Evolutionary conservation across 2,797 vertebrate species (phyloP), one percentile per base, ranked within the genome.

Genomic region (Premnoplex brunnescens): DNA sequence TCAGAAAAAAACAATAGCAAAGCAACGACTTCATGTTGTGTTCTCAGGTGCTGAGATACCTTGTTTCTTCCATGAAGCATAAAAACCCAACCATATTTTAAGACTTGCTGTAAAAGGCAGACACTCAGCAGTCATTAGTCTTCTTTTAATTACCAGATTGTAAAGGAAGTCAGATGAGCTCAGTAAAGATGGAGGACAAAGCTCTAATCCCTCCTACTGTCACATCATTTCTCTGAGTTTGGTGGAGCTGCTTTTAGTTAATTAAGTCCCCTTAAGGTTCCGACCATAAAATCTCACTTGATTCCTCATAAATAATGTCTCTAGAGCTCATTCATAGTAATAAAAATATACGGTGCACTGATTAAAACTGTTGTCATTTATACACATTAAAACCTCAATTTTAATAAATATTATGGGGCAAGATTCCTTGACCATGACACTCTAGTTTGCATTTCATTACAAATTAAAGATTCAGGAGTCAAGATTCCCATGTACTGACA

Each of bases 261-360:
- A 81, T 67, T 69, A 83, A 71, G 66, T 21, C 10, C 34, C 39
- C 78, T 89, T 76, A 78, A 66, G 14, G 13, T 37, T 91, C 16
- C 19, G 14, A 43, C n/a, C 30, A 67, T 76, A 96, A 95, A 89
- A 88, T 85, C 9, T 74, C 68, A 54, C 56, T 87, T 71, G 56
- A 76, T 91, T 92, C 36, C 55, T 76, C 81, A 89, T 79, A 91
- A 94, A 85, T 91, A 76, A 92, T 37, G 11, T 48, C 77, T 76
- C 77, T 27, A 79, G 28, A 87, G 32, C 17, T 90, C 37, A 37
- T 44, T 91, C 64, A 83, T 23, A 73, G 16, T n/a, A 71, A 85
- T 79, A 91, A 91, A 94, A 89, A 82, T 85, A 85, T 28, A 79
- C 30, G 71, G 39, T 19, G 15, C 23, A 27, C 19, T 71, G 48